Evolutionary conservation across 2,888 invertebrate species (phyloP).

Genomic region (Cyaniris semiargus): DNA sequence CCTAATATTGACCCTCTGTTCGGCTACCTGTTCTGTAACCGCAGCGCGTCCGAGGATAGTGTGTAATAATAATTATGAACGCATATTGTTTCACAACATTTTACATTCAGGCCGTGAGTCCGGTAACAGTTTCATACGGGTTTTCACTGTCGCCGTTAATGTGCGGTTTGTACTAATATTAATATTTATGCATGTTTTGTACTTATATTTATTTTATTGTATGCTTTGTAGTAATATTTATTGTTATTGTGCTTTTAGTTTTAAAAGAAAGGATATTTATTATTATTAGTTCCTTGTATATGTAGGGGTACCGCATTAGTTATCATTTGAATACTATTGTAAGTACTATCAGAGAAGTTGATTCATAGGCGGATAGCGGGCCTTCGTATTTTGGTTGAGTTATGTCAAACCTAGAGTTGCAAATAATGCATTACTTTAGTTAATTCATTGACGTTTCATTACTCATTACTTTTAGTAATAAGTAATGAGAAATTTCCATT

Average conservation of each 20-base stretch:
- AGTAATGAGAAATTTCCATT: too few relatives aligned
- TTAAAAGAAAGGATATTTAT: too few relatives aligned
- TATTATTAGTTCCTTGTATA: too few relatives aligned
- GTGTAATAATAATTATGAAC: conserved; percentile 24
- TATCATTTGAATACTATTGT: too few relatives aligned
- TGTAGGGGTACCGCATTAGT: too few relatives aligned
- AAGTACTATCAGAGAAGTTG: too few relatives aligned
- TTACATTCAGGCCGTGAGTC: conserved; percentile 2
- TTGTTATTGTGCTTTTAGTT: neutral
- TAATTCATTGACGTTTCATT: too few relatives aligned
- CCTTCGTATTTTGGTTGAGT: too few relatives aligned
- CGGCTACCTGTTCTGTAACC: neutral
- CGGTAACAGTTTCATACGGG: neutral
- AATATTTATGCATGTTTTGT: neutral
- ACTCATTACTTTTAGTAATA: too few relatives aligned
- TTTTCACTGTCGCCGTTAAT: conserved; percentile 1
- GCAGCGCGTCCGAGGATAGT: neutral
- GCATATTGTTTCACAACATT: conserved; percentile 20
- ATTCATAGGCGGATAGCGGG: too few relatives aligned
- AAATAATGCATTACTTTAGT: too few relatives aligned
- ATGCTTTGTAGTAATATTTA: neutral
- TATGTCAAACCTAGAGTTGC: too few relatives aligned
- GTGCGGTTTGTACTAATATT: neutral
- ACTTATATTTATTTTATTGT: neutral
- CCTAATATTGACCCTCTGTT: neutral